Percentiles rank a stretch among this genome's conserved stretches.
Evolutionary conservation across 64 coral and sea anemone species (phyloP).

Genomic region (Acropora tenuis): DNA sequence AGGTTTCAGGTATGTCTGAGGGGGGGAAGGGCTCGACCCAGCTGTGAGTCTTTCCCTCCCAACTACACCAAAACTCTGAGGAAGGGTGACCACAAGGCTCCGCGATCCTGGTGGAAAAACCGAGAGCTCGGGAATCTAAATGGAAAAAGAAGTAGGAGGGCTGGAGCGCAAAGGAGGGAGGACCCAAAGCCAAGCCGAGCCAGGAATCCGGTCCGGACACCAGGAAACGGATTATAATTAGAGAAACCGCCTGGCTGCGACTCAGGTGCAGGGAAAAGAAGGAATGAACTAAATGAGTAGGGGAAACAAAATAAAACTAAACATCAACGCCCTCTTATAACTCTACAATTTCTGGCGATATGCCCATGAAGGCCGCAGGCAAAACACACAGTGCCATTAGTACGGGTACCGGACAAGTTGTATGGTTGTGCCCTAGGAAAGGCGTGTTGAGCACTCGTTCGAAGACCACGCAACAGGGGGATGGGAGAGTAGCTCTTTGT

Average conservation of each 20-base stretch:
- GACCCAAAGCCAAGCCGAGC: slow-evolving; percentile 1
- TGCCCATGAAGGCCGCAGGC: not conserved
- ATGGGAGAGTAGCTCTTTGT: too few relatives aligned
- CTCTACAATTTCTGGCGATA: not conserved
- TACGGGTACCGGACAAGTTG: not conserved
- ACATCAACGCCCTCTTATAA: too few relatives aligned
- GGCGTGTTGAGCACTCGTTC: not conserved
- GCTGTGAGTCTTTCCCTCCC: not conserved
- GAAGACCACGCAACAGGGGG: not conserved
- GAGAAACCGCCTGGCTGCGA: slow-evolving; percentile 4
- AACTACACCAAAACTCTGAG: not conserved
- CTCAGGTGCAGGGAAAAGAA: slow-evolving; percentile 1
- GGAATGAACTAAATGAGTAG: not conserved
- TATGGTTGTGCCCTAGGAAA: not conserved
- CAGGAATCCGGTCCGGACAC: not conserved
- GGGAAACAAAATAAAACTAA: not conserved
- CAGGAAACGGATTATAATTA: not conserved
- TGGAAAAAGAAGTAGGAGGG: not conserved
- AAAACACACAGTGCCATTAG: not conserved
- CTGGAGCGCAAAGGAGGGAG: not conserved
- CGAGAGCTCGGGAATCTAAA: not conserved
- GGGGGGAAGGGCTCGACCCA: not conserved
- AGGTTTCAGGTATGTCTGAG: not conserved
- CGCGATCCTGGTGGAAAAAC: slow-evolving; percentile 10
- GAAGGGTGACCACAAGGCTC: not conserved